phyloP scores from a whole-genome alignment of 2,113 vertebrate species.

The Stomatorhinus ivindoensis region DNA sequence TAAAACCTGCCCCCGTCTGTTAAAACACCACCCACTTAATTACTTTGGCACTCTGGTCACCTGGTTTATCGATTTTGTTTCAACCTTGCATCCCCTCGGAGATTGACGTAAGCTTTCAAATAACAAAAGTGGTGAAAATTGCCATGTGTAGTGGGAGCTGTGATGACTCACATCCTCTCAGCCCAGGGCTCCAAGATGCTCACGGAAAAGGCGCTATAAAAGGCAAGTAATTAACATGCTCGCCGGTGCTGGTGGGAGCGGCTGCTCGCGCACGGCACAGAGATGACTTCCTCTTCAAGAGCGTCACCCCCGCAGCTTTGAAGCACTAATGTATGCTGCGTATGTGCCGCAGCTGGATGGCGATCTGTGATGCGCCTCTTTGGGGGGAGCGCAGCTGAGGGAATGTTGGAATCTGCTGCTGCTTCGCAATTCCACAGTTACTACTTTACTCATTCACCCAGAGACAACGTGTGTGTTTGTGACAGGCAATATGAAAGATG shows the following conservation, averaged over 20 bases:
- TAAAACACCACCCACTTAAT: neutral
- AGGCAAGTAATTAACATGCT: neutral
- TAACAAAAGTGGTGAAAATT: neutral
- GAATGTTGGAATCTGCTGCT: neutral
- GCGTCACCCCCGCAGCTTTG: neutral
- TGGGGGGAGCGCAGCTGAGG: neutral
- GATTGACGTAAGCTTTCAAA: neutral
- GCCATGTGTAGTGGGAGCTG: neutral
- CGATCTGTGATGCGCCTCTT: neutral
- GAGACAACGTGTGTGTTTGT: neutral
- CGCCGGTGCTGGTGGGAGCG: neutral
- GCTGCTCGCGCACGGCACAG: neutral
- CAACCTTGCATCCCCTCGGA: neutral
- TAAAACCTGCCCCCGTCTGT: neutral
- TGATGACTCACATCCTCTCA: slow-evolving; percentile 3
- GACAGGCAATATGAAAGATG: neutral
- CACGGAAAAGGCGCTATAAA: neutral
- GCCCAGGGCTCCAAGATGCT: neutral
- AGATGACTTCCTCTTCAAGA: neutral
- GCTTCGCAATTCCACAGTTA: neutral
- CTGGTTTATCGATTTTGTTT: neutral
- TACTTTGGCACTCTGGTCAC: neutral
- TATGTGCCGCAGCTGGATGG: neutral
- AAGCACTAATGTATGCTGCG: neutral
- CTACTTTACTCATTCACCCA: neutral